Evolutionary conservation across 2,797 vertebrate species (phyloP), one percentile per base, ranked within the genome.

Genomic region (Melanogrammus aeglefinus): DNA sequence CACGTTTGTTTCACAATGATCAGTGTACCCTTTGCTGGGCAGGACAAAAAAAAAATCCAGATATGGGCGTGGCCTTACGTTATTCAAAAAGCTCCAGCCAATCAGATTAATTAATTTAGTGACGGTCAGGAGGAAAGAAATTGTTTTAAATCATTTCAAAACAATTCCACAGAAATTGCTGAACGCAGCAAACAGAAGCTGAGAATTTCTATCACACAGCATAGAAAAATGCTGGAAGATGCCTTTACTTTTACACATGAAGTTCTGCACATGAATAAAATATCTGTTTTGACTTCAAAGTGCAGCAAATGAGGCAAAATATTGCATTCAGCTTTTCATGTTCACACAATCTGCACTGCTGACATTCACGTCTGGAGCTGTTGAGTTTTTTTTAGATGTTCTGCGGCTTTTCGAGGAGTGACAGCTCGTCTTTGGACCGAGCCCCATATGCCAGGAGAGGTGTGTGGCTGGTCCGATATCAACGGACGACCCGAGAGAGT

Each of bases 211-310:
- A 7, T 76, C 80, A 76, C 76, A 77, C 75, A 79, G 82, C 80
- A 82, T 81, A 88, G 82, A 90, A 81, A 88, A 86, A 79, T 85
- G 77, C 78, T 75, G 75, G 86, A 82, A n/a, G n/a, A n/a, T n/a
- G 83, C 85, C 79, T 73, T 90, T 86, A 84, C 90, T 91, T 92
- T 86, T 90, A 91, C 87, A 74, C 75, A 82, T 87, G 83, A 91
- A 86, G 86, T 90, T 90, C 91, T 81, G 82, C 9, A 35, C 81
- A 93, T 92, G 86, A 92, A 92, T 93, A 89, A 91, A 92, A 91
- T 85, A 91, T 91, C 73, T 72, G 74, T 75, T 72, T 79, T 39
- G 81, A 91, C 92, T 92, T 91, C 91, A 93, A 93, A 93, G 88
- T 83, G 73, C 75, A 41, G 77, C 79, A 87, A 86, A 86, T 82